These are phyloP conservation scores for Acanthosepion pharaonis DNA, from an alignment of 2,888 invertebrate genomes.

Conservation along the genomic window DNA sequence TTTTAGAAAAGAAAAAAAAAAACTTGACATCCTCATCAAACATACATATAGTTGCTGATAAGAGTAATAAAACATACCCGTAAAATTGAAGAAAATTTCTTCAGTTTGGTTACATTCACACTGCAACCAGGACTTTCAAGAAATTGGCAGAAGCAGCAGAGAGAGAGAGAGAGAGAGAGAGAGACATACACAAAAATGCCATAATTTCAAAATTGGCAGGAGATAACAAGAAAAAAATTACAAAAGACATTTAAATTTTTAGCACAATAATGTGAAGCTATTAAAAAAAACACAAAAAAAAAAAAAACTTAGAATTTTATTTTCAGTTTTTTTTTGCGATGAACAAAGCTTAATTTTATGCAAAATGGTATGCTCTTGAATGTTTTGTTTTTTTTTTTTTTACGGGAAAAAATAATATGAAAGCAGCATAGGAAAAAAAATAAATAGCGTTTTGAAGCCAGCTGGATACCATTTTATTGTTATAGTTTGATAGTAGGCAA, in stretches of 20 bases:
- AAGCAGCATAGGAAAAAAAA: neutral
- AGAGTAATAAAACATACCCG: neutral
- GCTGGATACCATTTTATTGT: neutral
- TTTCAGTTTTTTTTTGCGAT: no score
- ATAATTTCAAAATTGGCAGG: neutral
- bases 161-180: neutral
- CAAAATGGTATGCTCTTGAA: no score
- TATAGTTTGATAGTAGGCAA: neutral
- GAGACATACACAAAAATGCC: no score
- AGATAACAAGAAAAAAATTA: no score
- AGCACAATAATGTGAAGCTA: no score
- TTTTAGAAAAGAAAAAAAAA: neutral
- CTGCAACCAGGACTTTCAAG: neutral
- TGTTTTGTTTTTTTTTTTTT: neutral
- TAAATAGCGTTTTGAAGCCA: neutral
- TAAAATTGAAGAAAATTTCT: conserved; percentile 21
- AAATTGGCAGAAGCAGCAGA: conserved; percentile 33
- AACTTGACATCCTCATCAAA: neutral
- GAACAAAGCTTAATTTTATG: no score
- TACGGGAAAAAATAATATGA: neutral
- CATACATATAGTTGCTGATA: neutral
- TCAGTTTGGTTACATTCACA: neutral
- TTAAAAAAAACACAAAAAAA: no score
- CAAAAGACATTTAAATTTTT: no score
- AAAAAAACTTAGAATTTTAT: no score